Evolutionary conservation across 2,888 invertebrate species (phyloP), one percentile per base, ranked within the genome.

Genomic region (Odontocolon sp.): DNA sequence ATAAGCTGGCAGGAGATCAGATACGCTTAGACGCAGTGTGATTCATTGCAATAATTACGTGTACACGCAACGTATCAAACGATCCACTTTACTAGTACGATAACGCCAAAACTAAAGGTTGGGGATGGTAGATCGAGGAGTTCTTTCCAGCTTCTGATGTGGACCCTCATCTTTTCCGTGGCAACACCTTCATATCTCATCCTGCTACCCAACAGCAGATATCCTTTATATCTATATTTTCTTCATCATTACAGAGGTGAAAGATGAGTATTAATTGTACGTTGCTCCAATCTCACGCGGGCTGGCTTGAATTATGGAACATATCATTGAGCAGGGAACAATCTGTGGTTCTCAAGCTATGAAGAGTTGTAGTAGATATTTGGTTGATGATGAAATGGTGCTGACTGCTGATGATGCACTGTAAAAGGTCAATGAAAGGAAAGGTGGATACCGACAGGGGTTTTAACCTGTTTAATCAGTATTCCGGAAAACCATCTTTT

Each of bases 11-110:
- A 56, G 26, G 54, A 71, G 78, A 78, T 79, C 78, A 67, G 78
- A 80, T 77, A 80, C 66, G 74, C 80, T 82, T 71, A 77, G 78
- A 81, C 80, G 63, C 54, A 45, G 54, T 74, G 79, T 81, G 83
- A 83, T 83, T 83, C 80, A 83, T 83, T 72, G 79, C 76, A 80
- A 79, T 80, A 82, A 83, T 83, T 83, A 83, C 57, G 67, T 18
- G 70, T 63, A 50, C 80, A 81, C 82, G 83, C 82, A 78, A 78
- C 78, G 52, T 47, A 67, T n/a, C 50, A 38, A 69, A 16, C 36
- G 63, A 64, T 52, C 69, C 16, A 57, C 38, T 67, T 57, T 18
- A 31, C 52, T 6, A 21, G 31, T 31, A 40, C 21, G 59, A n/a
- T 21, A 38, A 42, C 4, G 33, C 42, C 21, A 45, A 54, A 31